These are phyloP conservation scores for Peromyscus leucopus DNA, from an alignment of 2,113 vertebrate species.

Conservation along the genomic window DNA sequence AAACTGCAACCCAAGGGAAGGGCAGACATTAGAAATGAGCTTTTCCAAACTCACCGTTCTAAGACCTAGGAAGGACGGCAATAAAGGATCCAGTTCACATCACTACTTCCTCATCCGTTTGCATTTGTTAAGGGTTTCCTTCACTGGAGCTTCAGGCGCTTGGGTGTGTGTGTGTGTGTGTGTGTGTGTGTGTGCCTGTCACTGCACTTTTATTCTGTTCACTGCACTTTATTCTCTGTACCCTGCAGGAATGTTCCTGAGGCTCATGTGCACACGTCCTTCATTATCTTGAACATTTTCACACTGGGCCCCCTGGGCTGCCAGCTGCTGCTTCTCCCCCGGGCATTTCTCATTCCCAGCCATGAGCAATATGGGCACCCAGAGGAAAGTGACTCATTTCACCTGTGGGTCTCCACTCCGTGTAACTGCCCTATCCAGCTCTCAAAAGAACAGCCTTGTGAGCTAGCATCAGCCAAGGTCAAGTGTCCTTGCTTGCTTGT, in stretches of 20 bases:
- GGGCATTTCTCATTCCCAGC: background rate
- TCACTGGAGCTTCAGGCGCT: conserved; percentile 41
- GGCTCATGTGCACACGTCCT: conserved; percentile 27
- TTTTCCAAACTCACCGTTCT: background rate
- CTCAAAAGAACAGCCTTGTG: conserved; percentile 32
- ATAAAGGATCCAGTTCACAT: conserved; percentile 53
- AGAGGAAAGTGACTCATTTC: conserved; percentile 7
- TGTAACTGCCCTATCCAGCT: background rate
- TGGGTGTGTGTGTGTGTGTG: no score
- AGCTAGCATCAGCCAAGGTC: background rate
- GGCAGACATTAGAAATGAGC: conserved; percentile 26
- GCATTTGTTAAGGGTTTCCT: conserved; percentile 60
- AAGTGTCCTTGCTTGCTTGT: conserved; percentile 48
- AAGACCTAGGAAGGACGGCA: conserved; percentile 2
- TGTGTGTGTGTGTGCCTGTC: background rate
- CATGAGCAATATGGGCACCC: background rate
- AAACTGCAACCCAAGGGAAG: conserved; percentile 30
- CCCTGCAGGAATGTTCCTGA: conserved; percentile 61
- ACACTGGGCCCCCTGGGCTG: background rate
- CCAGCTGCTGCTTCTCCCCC: background rate
- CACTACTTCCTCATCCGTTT: conserved; percentile 20
- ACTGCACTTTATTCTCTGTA: conserved; percentile 12
- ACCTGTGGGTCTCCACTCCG: conserved; percentile 6
- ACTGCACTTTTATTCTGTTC: background rate
- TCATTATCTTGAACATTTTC: conserved; percentile 46